Evolutionary conservation across 2,888 invertebrate species (phyloP).

Genomic region (Plagiodera versicolora): DNA sequence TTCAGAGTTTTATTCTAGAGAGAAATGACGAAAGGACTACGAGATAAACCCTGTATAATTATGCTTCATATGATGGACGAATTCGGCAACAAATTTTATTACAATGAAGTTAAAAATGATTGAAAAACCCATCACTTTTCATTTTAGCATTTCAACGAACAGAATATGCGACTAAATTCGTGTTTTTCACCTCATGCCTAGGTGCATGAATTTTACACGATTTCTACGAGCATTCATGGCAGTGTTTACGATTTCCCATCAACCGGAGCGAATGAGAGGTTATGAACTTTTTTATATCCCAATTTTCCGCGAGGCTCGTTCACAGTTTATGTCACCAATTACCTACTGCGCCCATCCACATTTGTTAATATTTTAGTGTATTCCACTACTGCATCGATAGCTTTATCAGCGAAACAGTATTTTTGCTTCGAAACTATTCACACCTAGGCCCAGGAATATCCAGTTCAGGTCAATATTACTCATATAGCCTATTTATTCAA

Average conservation of each 20-base stretch:
- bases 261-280: neutral
- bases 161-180: neutral
- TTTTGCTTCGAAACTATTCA: too few relatives aligned
- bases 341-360: neutral
- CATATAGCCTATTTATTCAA: too few relatives aligned
- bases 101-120: too few relatives aligned
- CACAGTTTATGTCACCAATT: neutral
- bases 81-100: too few relatives aligned
- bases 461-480: too few relatives aligned
- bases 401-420: neutral
- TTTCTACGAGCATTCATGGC: neutral
- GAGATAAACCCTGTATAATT: too few relatives aligned
- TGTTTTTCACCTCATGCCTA: neutral
- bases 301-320: neutral
- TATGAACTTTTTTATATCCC: slow-evolving; percentile 1
- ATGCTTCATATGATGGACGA: too few relatives aligned
- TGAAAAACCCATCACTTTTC: too few relatives aligned
- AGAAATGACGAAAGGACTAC: too few relatives aligned
- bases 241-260: slow-evolving; percentile 1
- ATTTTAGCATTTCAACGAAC: neutral
- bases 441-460: too few relatives aligned
- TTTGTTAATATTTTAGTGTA: neutral
- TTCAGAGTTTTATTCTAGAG: too few relatives aligned
- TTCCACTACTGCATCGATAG: neutral
- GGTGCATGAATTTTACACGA: neutral